Conservation (phyloP, 2,113 vertebrate species). For the Chloropsis hardwickii region DNA sequence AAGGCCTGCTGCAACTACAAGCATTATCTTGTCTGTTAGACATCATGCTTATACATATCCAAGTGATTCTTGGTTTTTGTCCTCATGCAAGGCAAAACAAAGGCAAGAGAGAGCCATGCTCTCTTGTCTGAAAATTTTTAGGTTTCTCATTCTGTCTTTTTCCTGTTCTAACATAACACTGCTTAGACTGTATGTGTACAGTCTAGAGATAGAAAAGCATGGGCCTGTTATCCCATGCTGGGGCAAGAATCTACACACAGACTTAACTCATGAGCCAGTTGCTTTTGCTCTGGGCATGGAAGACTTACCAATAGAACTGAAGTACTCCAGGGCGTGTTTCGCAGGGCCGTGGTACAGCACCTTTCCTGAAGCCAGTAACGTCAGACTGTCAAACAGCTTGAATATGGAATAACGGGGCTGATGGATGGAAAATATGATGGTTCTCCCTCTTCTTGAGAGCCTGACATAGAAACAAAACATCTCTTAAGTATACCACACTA, state of each 20-base stretch:
- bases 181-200: neutral
- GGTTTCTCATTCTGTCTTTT: neutral
- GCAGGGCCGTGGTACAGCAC: constrained; percentile 69
- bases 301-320: constrained; percentile 60
- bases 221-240: neutral
- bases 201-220: neutral
- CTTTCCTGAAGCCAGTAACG: constrained; percentile 58
- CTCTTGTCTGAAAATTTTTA: neutral
- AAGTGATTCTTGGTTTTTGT: neutral
- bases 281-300: neutral
- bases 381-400: constrained; percentile 71
- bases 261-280: neutral
- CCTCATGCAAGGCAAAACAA: neutral
- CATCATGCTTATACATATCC: neutral
- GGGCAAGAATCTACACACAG: neutral
- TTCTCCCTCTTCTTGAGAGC: constrained; percentile 67
- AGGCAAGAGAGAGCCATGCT: neutral
- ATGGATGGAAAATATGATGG: constrained; percentile 73
- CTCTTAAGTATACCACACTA: neutral
- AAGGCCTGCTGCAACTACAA: neutral
- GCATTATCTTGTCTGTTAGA: neutral
- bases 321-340: constrained; percentile 49
- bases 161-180: neutral
- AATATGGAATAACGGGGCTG: constrained; percentile 73
- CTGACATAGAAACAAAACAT: constrained; percentile 35